Evolutionary conservation across 2,113 vertebrate species (phyloP), one percentile per base, ranked within the genome.

Genomic region (Actenoides hombroni): DNA sequence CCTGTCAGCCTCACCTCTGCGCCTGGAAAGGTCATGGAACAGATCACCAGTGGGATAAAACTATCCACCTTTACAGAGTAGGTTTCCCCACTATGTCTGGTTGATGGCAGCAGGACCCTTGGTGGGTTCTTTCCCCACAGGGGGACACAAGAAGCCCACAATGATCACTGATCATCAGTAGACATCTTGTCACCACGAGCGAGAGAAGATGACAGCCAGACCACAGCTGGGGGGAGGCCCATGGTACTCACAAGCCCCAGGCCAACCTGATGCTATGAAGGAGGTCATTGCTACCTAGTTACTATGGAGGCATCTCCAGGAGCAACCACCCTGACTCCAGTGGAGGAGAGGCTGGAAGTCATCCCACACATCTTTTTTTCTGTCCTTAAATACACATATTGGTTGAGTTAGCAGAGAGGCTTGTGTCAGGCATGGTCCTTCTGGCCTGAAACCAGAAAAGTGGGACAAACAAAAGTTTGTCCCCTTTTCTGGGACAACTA

Each of bases 221-320:
- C 19, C 37, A 60, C 14, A n/a, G 56, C 48, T 48, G n/a, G 39
- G 48, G 39, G 33, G 18, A 76, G 9, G 35, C 16, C 53, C 31
- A 20, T 16, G 16, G 19, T 6, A 3, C 19, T 35, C 3, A 3
- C 37, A 78, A 78, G 46, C 17, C 13, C 17, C 21, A n/a, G 46
- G 21, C 13, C 59, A 65, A 40, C 31, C 35, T 42, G 20, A 35
- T 26, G 17, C 20, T 40, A 14, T 26, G 13, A 20, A 57, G 24
- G 29, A 65, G 24, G 11, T 31, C 31, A 18, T 21, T 57, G 31
- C n/a, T 48, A 48, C n/a, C 67, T 71, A 29, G 28, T 24, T 80
- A 28, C 28, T 61, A 63, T 1, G 4, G n/a, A 48, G 18, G 23
- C 2, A 3, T 23, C 57, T 71, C 18, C 1, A 0, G 18, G 12